Evolutionary conservation across 2,888 invertebrate genomes (phyloP).

Genomic region (Buathra laborator): DNA sequence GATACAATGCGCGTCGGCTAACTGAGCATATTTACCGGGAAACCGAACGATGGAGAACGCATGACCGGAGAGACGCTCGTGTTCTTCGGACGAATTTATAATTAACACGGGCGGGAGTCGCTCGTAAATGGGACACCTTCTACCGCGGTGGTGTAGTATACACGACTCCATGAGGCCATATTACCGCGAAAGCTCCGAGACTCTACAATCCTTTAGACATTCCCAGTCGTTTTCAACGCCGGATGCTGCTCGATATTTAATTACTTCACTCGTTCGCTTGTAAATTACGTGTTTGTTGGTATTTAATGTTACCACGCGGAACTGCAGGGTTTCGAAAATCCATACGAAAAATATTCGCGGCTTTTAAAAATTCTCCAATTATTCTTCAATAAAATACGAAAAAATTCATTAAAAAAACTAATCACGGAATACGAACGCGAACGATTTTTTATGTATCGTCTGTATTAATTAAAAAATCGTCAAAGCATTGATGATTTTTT

Average conservation of each 20-base stretch:
- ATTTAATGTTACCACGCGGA: too few relatives aligned
- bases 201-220: constrained; percentile 22
- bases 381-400: too few relatives aligned
- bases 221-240: constrained; percentile 9
- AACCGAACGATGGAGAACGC: constrained; percentile 54
- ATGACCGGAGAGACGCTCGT: constrained; percentile 16
- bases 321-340: neutral
- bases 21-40: constrained; percentile 69
- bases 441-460: too few relatives aligned
- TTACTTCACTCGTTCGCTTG: neutral
- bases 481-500: too few relatives aligned
- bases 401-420: too few relatives aligned
- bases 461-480: too few relatives aligned
- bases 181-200: constrained; percentile 1
- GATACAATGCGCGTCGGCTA: neutral
- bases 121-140: constrained; percentile 79
- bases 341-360: too few relatives aligned
- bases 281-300: too few relatives aligned
- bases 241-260: neutral
- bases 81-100: constrained; percentile 78
- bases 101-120: constrained; percentile 76
- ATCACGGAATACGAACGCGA: too few relatives aligned
- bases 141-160: constrained; percentile 52
- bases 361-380: too few relatives aligned
- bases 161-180: constrained; percentile 47